Conservation (phyloP, 2,888 invertebrate genomes). For the Pammene aurita region DNA sequence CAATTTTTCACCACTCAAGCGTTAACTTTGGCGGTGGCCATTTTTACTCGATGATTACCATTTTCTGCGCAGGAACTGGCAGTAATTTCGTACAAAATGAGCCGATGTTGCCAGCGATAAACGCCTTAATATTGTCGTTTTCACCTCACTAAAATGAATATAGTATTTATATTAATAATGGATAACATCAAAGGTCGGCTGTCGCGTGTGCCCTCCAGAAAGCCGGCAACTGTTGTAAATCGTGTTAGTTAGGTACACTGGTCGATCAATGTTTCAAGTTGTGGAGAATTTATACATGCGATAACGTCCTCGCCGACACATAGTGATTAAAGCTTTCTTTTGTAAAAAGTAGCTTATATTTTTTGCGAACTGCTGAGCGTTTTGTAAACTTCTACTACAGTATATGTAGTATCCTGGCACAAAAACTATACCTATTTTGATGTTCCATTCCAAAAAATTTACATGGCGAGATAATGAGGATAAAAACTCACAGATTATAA, state of each 20-base stretch:
- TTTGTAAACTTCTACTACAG: too few relatives aligned
- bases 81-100: conserved; percentile 41
- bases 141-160: conserved; percentile 42
- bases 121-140: conserved; percentile 38
- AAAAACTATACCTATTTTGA: too few relatives aligned
- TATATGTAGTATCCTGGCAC: too few relatives aligned
- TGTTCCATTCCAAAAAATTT: too few relatives aligned
- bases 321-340: conserved; percentile 3
- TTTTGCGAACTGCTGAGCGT: neutral
- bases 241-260: conserved; percentile 1
- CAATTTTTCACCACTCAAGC: conserved; percentile 27
- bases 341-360: neutral
- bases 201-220: conserved; percentile 33
- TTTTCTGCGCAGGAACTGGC: conserved; percentile 36
- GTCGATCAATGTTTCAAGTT: conserved; percentile 17
- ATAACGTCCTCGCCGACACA: neutral
- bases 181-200: conserved; percentile 41
- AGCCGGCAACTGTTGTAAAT: conserved; percentile 14
- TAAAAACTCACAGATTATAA: too few relatives aligned
- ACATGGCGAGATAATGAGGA: too few relatives aligned
- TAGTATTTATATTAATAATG: conserved; percentile 40
- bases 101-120: conserved; percentile 37
- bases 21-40: conserved; percentile 3
- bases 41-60: conserved; percentile 36
- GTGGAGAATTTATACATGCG: conserved; percentile 5